These are phyloP conservation scores for Ageneiosus marmoratus DNA, from an alignment of 2,113 vertebrate species.

Conservation along the genomic window DNA sequence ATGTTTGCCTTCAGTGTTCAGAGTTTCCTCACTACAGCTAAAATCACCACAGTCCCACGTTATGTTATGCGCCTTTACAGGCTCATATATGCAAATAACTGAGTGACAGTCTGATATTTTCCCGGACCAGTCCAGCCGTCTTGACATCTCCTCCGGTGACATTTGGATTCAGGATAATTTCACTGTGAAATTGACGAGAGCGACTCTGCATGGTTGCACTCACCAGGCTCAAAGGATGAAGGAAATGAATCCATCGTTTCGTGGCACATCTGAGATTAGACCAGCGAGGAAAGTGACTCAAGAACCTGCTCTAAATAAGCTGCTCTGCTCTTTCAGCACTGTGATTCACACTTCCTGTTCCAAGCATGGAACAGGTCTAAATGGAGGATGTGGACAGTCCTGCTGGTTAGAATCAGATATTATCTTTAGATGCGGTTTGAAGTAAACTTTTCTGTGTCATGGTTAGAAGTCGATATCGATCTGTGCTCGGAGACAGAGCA, in stretches of 20 bases:
- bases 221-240: background rate
- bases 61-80: background rate
- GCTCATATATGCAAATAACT: background rate
- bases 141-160: slow-evolving; percentile 9
- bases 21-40: background rate
- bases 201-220: background rate
- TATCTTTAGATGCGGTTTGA: background rate
- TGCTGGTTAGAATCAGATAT: background rate
- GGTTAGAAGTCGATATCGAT: background rate
- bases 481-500: background rate
- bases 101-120: background rate
- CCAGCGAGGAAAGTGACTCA: background rate
- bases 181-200: background rate
- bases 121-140: background rate
- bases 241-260: background rate
- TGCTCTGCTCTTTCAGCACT: background rate
- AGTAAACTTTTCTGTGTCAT: background rate
- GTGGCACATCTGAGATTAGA: slow-evolving; percentile 2
- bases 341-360: slow-evolving; percentile 2
- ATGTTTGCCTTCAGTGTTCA: background rate
- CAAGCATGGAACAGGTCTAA: slow-evolving; percentile 6
- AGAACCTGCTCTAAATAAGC: slow-evolving; percentile 4
- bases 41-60: too few relatives aligned
- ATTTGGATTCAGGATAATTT: slow-evolving; percentile 9
- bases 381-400: background rate